phyloP scores from a whole-genome alignment of 2,113 vertebrate species.

The Prochilodus magdalenae region DNA sequence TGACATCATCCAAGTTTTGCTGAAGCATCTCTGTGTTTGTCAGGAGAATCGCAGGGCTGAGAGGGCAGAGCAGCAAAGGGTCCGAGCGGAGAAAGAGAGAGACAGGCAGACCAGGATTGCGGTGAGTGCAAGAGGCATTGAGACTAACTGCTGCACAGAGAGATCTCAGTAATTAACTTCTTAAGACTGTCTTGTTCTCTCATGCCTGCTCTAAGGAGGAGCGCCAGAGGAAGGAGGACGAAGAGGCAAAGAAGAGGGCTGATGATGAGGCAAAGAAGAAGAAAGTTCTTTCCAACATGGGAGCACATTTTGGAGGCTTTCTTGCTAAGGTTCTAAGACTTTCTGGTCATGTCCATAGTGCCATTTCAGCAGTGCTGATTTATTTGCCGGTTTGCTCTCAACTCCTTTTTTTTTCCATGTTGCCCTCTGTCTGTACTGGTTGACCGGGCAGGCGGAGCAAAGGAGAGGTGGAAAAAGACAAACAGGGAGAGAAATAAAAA shows the following conservation, averaged over 20 bases:
- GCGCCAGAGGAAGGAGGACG: conserved; percentile 91
- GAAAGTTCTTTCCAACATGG: conserved; percentile 91
- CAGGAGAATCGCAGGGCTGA: conserved; percentile 91
- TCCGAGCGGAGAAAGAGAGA: conserved; percentile 90
- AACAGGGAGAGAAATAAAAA: conserved; percentile 85
- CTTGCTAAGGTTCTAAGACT: conserved; percentile 84
- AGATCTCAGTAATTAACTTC: too few species aligned
- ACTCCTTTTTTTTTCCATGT: neutral
- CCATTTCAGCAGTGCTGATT: neutral
- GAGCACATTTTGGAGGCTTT: conserved; percentile 93
- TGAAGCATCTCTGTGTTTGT: neutral
- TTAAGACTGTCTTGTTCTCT: neutral
- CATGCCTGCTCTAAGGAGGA: conserved; percentile 81
- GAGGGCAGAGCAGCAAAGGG: conserved; percentile 91
- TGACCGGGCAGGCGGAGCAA: conserved; percentile 77
- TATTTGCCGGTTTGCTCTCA: too few species aligned
- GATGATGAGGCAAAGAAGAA: conserved; percentile 93
- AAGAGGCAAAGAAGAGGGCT: conserved; percentile 88
- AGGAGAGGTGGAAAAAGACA: conserved; percentile 82
- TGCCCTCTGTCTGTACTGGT: neutral
- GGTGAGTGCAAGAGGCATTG: conserved; percentile 69
- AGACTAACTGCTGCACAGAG: neutral
- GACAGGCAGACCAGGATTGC: conserved; percentile 90
- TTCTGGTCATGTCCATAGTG: neutral
- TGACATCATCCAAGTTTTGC: too few species aligned